Conservation (phyloP, 2,797 vertebrate genomes). For the Sternarchorhynchus goeldii region DNA sequence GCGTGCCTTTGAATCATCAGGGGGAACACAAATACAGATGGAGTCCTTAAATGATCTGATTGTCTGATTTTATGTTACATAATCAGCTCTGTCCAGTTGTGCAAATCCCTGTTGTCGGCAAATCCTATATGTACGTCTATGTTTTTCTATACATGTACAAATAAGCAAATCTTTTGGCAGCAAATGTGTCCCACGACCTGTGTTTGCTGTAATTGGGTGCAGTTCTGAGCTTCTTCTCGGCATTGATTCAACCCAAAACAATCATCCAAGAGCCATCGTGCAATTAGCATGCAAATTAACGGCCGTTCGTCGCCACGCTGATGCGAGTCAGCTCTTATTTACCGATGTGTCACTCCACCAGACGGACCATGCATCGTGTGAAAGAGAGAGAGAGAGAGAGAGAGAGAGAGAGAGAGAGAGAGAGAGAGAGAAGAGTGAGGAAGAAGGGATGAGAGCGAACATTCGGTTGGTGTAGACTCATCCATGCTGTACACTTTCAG, state of each 20-base stretch:
- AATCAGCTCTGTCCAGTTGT: neutral
- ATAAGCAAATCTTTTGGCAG: constrained; percentile 43
- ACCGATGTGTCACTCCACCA: constrained; percentile 53
- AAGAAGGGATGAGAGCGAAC: neutral
- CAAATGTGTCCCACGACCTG: constrained; percentile 33
- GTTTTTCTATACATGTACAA: constrained; percentile 42
- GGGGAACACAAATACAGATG: constrained; percentile 15
- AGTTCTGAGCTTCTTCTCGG: constrained; percentile 55
- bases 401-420: neutral
- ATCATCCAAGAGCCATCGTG: constrained; percentile 57
- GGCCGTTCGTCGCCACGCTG: constrained; percentile 54
- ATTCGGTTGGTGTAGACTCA: neutral
- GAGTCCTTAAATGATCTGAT: constrained; percentile 1
- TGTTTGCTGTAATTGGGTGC: constrained; percentile 57
- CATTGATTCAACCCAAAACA: constrained; percentile 64
- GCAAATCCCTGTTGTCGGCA: constrained; percentile 11
- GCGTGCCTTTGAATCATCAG: constrained; percentile 16
- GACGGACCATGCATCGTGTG: constrained; percentile 11
- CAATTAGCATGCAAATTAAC: constrained; percentile 66
- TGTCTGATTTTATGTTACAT: constrained; percentile 28
- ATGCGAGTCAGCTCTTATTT: constrained; percentile 60
- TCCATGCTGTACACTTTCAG: constrained; percentile 20
- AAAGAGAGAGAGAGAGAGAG: constrained; percentile 28
- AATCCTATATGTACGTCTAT: constrained; percentile 28
- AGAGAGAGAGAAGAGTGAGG: neutral